Percentiles rank a stretch among this genome's conserved stretches.
Evolutionary conservation across 2,888 invertebrate species (phyloP).

Genomic region (Mayetiola destructor): DNA sequence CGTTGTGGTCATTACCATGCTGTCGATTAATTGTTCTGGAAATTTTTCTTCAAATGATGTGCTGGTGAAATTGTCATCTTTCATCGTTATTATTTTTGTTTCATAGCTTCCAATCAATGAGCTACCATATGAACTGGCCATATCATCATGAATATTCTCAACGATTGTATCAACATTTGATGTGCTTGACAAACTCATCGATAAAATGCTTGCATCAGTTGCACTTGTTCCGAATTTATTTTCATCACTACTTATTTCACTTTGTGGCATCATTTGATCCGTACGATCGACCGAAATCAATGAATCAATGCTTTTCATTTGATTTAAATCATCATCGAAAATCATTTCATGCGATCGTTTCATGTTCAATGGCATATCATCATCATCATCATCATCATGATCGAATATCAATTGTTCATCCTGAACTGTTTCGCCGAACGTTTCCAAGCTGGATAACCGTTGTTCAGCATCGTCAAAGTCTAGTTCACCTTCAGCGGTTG

Average conservation of each 20-base stretch:
- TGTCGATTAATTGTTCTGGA: slow-evolving; percentile 18
- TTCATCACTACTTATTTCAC: slow-evolving; percentile 37
- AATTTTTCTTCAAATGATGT: slow-evolving; percentile 19
- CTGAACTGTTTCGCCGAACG: slow-evolving; percentile 42
- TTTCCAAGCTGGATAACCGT: slow-evolving; percentile 29
- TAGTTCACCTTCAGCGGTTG: slow-evolving; percentile 53
- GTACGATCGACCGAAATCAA: slow-evolving; percentile 33
- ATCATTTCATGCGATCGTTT: slow-evolving; percentile 85
- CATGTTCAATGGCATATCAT: slow-evolving; percentile 54
- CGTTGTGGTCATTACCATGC: slow-evolving; percentile 23
- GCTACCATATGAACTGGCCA: slow-evolving; percentile 31
- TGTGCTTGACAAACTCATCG: slow-evolving; percentile 43
- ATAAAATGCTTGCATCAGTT: slow-evolving; percentile 44
- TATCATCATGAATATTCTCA: slow-evolving; percentile 29
- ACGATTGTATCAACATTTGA: slow-evolving; percentile 38
- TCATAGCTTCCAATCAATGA: slow-evolving; percentile 33
- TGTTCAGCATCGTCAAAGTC: slow-evolving; percentile 24
- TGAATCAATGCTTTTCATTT: slow-evolving; percentile 27
- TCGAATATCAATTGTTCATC: slow-evolving; percentile 37
- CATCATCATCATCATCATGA: slow-evolving; percentile 36
- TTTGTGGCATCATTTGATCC: slow-evolving; percentile 34
- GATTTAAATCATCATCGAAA: slow-evolving; percentile 44
- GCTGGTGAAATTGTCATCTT: slow-evolving; percentile 20
- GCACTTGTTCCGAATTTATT: slow-evolving; percentile 40
- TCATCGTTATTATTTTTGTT: slow-evolving; percentile 19